phyloP scores from a whole-genome alignment of 2,888 invertebrate genomes.

The Gastracanthus pulcherrimus region DNA sequence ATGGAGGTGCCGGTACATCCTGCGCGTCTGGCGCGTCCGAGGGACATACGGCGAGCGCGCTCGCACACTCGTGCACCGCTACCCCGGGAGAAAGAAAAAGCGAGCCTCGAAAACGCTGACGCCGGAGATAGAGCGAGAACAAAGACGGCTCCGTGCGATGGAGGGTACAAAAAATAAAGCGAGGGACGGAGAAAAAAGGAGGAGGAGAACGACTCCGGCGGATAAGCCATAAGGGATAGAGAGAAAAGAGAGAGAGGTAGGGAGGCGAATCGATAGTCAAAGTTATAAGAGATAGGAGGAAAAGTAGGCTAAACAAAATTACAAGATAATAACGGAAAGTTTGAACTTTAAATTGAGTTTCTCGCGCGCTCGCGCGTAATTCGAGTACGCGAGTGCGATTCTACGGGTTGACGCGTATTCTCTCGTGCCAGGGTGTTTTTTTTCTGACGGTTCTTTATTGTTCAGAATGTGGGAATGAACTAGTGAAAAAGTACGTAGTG shows the following conservation, averaged over 20 bases:
- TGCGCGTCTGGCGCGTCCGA: constrained; percentile 55
- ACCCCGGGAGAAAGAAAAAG: constrained; percentile 48
- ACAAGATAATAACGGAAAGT: constrained; percentile 20
- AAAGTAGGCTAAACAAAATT: constrained; percentile 53
- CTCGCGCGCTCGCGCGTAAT: neutral
- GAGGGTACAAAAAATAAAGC: constrained; percentile 29
- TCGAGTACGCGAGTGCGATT: neutral
- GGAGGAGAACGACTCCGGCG: neutral
- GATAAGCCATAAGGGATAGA: constrained; percentile 32
- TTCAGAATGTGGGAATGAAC: neutral
- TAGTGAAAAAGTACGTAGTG: neutral
- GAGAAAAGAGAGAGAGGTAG: constrained; percentile 2
- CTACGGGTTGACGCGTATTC: neutral
- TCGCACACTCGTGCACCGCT: no score
- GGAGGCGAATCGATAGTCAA: constrained; percentile 45
- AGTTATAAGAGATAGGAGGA: constrained; percentile 25
- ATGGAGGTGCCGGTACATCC: constrained; percentile 35
- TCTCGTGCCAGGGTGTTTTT: neutral
- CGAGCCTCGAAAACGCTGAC: constrained; percentile 46
- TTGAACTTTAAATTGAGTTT: constrained; percentile 39
- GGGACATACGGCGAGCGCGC: constrained; percentile 73
- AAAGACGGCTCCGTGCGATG: constrained; percentile 46
- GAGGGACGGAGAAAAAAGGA: constrained; percentile 10
- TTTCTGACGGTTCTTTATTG: neutral
- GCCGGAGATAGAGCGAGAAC: constrained; percentile 50